Evolutionary conservation across 2,797 vertebrate species (phyloP).

Genomic region (Cyclopterus lumpus): DNA sequence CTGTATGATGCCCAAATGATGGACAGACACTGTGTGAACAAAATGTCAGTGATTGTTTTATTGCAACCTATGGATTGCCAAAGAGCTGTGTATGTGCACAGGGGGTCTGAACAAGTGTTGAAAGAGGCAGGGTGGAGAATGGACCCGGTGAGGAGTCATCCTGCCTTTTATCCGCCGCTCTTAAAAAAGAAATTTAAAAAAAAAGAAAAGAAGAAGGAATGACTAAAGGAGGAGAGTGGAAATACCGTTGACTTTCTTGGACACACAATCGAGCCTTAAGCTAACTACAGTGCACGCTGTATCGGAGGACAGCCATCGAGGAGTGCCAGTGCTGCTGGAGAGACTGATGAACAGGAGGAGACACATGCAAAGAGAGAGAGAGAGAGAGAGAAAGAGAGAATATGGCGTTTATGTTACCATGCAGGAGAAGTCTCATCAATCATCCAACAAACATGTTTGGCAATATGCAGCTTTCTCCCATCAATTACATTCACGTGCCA

Average conservation of each 20-base stretch:
- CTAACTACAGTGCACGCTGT: conserved; percentile 85
- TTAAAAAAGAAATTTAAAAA: conserved; percentile 16
- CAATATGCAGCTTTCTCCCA: not conserved
- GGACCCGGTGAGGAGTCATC: conserved; percentile 35
- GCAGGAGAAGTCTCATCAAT: conserved; percentile 1
- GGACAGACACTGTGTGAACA: conserved; percentile 80
- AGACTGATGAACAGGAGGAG: conserved; percentile 45
- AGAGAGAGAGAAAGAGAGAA: conserved; percentile 4
- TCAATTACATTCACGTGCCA: not conserved
- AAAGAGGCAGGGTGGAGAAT: conserved; percentile 30
- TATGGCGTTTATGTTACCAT: conserved; percentile 42
- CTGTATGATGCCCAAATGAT: conserved; percentile 78
- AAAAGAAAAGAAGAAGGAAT: conserved; percentile 23
- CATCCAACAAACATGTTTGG: not conserved
- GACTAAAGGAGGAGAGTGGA: conserved; percentile 54
- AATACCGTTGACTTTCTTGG: conserved; percentile 83
- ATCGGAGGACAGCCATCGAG: conserved; percentile 95
- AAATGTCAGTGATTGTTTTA: conserved; percentile 81
- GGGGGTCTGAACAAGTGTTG: conserved; percentile 68
- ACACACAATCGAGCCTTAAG: conserved; percentile 95
- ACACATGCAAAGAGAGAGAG: conserved; percentile 11
- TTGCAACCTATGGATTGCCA: conserved; percentile 99
- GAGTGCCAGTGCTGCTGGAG: conserved; percentile 85
- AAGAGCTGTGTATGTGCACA: conserved; percentile 82
- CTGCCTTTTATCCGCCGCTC: conserved; percentile 45